Conservation (phyloP, 2,797 vertebrate species). For the Pseudocheirus occidentalis region DNA sequence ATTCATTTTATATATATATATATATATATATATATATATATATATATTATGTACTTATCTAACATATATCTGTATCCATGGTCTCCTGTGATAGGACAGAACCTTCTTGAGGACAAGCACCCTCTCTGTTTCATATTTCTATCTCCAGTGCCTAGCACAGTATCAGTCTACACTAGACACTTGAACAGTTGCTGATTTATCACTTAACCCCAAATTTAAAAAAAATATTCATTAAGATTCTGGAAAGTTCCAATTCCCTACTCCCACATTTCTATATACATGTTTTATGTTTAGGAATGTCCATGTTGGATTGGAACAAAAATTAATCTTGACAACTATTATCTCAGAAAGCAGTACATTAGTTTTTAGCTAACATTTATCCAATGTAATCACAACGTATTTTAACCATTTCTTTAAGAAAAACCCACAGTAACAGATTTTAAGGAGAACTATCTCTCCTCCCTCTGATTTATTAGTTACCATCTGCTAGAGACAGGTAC, state of each 20-base stretch:
- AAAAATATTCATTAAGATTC: not conserved
- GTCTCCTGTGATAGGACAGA: not conserved
- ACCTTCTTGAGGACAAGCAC: not conserved
- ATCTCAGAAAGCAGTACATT: not conserved
- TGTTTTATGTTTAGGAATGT: not conserved
- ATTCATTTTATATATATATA: too few species aligned
- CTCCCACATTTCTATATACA: not conserved
- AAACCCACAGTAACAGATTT: not conserved
- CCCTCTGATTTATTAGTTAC: not conserved
- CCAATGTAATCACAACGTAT: not conserved
- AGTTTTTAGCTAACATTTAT: not conserved
- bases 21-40: not conserved
- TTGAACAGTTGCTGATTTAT: not conserved
- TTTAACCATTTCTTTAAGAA: not conserved
- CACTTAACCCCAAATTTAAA: not conserved
- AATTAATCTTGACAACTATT: not conserved
- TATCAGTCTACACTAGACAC: not conserved
- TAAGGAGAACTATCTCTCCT: not conserved
- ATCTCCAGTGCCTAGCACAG: not conserved
- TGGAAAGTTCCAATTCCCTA: not conserved
- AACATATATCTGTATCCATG: not conserved
- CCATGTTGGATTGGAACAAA: not conserved
- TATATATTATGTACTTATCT: too few species aligned
- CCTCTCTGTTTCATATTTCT: not conserved
- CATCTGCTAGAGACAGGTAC: not conserved